Evolutionary conservation across 2,797 vertebrate species (phyloP).

Genomic region (Hafferia zeledoni): DNA sequence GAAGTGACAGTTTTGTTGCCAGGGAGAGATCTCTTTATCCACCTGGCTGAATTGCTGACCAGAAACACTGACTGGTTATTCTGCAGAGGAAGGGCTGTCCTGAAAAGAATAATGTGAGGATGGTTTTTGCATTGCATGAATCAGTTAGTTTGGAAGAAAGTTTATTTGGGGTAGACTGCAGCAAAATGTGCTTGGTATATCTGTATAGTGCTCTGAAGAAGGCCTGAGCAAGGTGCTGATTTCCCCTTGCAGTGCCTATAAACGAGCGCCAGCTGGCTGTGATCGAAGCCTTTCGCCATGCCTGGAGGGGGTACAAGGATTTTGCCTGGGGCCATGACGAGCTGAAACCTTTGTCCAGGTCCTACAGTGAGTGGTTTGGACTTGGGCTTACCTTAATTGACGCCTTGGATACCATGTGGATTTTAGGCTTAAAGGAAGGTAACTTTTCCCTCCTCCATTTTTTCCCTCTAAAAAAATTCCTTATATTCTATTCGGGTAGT

Average conservation of each 20-base stretch:
- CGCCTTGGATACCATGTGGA: conserved; percentile 95
- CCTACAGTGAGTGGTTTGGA: conserved; percentile 93
- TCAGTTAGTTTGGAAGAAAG: not conserved
- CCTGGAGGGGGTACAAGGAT: conserved; percentile 90
- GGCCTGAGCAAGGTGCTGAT: not conserved
- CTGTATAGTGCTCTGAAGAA: not conserved
- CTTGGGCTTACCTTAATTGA: conserved; percentile 93
- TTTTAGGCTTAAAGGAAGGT: conserved; percentile 90
- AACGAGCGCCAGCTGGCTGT: conserved; percentile 79
- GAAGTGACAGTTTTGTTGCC: not conserved
- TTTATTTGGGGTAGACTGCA: not conserved
- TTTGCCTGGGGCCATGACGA: conserved; percentile 96
- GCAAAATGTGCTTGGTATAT: not conserved
- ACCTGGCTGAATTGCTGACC: not conserved
- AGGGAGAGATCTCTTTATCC: not conserved
- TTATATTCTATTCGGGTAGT: not conserved
- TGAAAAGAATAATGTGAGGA: not conserved
- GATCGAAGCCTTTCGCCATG: conserved; percentile 87
- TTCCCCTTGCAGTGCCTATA: conserved; percentile 43
- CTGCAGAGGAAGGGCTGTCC: not conserved
- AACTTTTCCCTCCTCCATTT: not conserved
- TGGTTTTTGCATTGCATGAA: not conserved
- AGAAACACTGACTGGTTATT: not conserved
- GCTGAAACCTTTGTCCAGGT: conserved; percentile 89
- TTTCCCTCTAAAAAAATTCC: not conserved